A percentile compares a stretch with the other conserved stretches of the same genome.
These are phyloP conservation scores for Saccostrea echinata DNA, from an alignment of 1,140 invertebrate genomes.

Conservation along the genomic window DNA sequence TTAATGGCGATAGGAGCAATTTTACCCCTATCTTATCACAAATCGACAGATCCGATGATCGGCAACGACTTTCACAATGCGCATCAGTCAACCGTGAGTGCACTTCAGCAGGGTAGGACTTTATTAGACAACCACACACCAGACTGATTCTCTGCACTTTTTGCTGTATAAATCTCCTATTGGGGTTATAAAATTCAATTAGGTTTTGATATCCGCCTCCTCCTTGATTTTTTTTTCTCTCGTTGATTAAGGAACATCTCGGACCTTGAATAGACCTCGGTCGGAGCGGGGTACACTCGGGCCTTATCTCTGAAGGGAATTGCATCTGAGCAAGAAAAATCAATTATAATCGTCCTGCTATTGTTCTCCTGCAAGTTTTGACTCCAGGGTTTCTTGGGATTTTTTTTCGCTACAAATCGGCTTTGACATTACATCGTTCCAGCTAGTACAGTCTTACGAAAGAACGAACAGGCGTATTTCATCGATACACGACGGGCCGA, in stretches of 20 bases:
- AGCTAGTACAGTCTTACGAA: neutral
- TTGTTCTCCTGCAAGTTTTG: conserved; percentile 14
- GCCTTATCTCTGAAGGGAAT: neutral
- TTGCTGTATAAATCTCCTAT: neutral
- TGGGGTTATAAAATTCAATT: neutral
- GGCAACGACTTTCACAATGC: neutral
- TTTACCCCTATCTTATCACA: conserved; percentile 18
- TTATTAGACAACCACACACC: conserved; percentile 27
- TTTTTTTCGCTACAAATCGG: conserved; percentile 4
- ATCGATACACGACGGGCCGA: conserved; percentile 12
- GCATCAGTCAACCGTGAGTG: conserved; percentile 3
- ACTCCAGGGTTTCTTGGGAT: conserved; percentile 13
- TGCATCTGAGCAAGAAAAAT: conserved; percentile 13
- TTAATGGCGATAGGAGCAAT: neutral
- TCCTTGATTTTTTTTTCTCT: neutral
- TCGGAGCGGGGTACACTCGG: neutral
- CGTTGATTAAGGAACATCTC: neutral
- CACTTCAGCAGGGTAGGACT: neutral
- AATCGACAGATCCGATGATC: neutral
- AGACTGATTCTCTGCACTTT: neutral
- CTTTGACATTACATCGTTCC: conserved; percentile 10
- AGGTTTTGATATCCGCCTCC: neutral
- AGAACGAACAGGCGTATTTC: neutral
- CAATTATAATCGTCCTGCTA: conserved; percentile 3
- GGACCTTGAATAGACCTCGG: neutral